Base-by-base conservation (phyloP, 2,888 invertebrate genomes). In the Bellardia bayeri region DNA sequence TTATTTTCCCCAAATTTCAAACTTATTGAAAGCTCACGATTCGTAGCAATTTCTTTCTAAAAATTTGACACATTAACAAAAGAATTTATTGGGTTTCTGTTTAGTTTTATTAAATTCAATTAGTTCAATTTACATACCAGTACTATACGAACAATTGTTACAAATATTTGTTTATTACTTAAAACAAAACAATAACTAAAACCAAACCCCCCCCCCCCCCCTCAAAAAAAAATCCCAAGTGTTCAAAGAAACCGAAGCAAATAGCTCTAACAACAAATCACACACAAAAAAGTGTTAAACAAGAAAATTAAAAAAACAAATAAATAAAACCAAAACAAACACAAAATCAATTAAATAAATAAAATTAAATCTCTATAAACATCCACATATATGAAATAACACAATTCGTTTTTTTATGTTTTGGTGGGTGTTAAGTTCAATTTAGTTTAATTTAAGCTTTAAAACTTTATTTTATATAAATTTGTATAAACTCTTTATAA, bases 141-240 rank as follows among this genome's bases (percentile, higher is more conserved):
- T 54, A 54, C 54, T 16, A 54, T 9, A 8, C 23, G n/a, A 16
- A 16, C 16, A 54, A 54, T 23, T 54, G 54, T 54, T 16, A 16
- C 16, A 54, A 54, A 54, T 54, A 54, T 54, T 54, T 54, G 54
- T 54, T 54, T 54, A 54, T 16, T 54, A 23, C 54, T 54, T 54
- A n/a, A 54, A 54, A 54, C 8, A 54, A 54, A 54, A 8, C 16
- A 54, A 54, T 16, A 16, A 16, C 33, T 33, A 54, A 9, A n/a
- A 0, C 23, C 23, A 23, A n/a, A n/a, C 54, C n/a, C 16, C n/a
- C 54, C 23, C 23, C 23, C 23, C 23, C 23, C 23, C 23, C 23
- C 0, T 1, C 0, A 23, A 23, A 23, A 23, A n/a, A 16, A n/a
- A 8, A 54, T 8, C 16, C 7, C 7, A 5, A 9, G 3, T 16